A percentile compares a stretch with the other conserved stretches of the same genome.
Conservation (phyloP, 1,140 invertebrate species). For the Procambarus virginalis region DNA sequence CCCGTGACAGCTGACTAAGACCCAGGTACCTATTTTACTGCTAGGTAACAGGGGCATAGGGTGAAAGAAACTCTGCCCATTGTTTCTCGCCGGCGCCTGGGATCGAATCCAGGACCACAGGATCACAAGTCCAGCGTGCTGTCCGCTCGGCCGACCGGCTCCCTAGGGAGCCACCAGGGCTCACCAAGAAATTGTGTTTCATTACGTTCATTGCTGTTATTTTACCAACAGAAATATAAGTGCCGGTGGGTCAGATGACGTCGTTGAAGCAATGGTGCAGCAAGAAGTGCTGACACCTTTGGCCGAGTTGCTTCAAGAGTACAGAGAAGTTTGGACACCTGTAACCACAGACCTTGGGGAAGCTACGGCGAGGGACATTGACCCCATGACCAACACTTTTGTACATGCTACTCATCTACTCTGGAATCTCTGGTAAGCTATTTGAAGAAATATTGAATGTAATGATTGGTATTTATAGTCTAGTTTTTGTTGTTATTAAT, state of each 20-base stretch:
- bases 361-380: slow-evolving; percentile 47
- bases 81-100: no score
- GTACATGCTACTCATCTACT: slow-evolving; percentile 81
- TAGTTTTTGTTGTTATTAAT: no score
- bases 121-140: no score
- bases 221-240: slow-evolving; percentile 39
- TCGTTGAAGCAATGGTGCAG: slow-evolving; percentile 83
- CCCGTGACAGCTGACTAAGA: no score
- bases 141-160: no score
- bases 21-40: no score
- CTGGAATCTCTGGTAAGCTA: slow-evolving; percentile 80
- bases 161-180: no score
- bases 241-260: slow-evolving; percentile 58
- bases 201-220: neutral
- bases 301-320: slow-evolving; percentile 34
- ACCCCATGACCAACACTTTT: slow-evolving; percentile 81
- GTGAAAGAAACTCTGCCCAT: no score
- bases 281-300: slow-evolving; percentile 77
- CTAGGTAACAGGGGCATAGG: no score
- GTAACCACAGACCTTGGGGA: slow-evolving; percentile 29
- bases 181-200: no score
- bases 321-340: slow-evolving; percentile 17
- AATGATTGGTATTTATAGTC: no score
- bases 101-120: no score
- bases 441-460: neutral